Percentiles rank a stretch among this genome's conserved stretches.
These are phyloP conservation scores for Knipowitschia caucasica DNA, from an alignment of 2,797 vertebrate species.

Conservation along the genomic window DNA sequence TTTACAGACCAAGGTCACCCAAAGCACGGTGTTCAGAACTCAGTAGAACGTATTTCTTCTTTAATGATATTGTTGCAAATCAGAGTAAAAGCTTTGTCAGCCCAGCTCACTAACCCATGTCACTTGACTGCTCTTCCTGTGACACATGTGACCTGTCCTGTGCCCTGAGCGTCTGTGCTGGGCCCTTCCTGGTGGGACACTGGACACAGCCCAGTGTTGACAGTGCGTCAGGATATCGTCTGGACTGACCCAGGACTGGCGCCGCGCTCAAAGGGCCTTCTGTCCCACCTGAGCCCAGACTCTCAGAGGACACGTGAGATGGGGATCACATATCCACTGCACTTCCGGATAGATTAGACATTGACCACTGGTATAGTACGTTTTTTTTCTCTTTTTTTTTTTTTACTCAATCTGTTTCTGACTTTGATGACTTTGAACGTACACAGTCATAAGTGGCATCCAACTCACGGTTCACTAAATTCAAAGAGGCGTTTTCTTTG, in stretches of 20 bases:
- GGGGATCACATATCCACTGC: constrained; percentile 9
- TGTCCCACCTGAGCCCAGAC: constrained; percentile 29
- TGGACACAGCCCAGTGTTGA: constrained; percentile 48
- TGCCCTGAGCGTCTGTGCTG: constrained; percentile 21
- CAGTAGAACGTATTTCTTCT: no score
- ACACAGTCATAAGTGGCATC: not conserved
- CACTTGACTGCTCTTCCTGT: not conserved
- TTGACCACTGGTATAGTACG: not conserved
- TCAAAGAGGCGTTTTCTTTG: no score
- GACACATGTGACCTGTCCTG: not conserved
- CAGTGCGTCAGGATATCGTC: constrained; percentile 52
- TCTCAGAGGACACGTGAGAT: constrained; percentile 22
- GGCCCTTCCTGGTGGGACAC: constrained; percentile 18
- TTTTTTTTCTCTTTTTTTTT: no score
- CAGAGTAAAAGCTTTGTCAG: not conserved
- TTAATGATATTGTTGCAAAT: not conserved
- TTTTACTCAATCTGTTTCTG: no score
- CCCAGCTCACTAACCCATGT: constrained; percentile 1
- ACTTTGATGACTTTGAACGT: no score
- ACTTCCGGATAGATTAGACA: constrained; percentile 9
- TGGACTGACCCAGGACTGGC: constrained; percentile 47
- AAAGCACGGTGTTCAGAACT: no score
- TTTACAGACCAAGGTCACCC: no score
- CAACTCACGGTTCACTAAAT: no score
- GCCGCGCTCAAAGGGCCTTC: constrained; percentile 39